These are phyloP conservation scores for Aphis gossypii DNA, from an alignment of 1,140 invertebrate species.

Conservation along the genomic window DNA sequence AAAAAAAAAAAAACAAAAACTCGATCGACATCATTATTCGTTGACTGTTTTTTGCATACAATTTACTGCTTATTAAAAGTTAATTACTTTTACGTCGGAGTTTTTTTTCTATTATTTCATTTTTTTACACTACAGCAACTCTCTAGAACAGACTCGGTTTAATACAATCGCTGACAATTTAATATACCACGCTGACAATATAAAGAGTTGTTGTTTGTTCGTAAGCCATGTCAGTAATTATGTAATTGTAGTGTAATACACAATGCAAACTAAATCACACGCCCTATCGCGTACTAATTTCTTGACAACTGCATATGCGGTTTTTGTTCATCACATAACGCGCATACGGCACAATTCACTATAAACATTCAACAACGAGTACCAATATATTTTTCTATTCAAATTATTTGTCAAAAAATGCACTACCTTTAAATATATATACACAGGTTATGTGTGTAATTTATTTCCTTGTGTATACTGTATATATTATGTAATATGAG, in stretches of 20 bases:
- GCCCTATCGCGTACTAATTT: neutral
- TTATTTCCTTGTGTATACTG: neutral
- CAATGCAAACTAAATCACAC: neutral
- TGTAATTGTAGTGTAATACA: neutral
- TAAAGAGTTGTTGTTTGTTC: neutral
- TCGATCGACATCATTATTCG: neutral
- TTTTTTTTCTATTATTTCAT: neutral
- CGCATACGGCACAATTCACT: neutral
- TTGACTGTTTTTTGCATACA: neutral
- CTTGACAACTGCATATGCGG: neutral
- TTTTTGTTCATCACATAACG: neutral
- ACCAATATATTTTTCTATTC: neutral
- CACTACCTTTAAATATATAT: neutral
- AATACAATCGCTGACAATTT: neutral
- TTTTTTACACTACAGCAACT: neutral
- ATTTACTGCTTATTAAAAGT: conserved; percentile 21
- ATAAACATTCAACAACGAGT: neutral
- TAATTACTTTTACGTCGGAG: neutral
- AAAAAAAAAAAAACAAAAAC: neutral
- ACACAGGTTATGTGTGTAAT: neutral
- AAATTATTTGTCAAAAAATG: neutral
- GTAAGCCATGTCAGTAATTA: neutral
- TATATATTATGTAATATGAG: neutral
- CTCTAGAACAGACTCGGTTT: neutral
- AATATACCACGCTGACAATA: neutral